Base-by-base conservation (phyloP, 2,113 vertebrate species). In the Willisornis vidua region DNA sequence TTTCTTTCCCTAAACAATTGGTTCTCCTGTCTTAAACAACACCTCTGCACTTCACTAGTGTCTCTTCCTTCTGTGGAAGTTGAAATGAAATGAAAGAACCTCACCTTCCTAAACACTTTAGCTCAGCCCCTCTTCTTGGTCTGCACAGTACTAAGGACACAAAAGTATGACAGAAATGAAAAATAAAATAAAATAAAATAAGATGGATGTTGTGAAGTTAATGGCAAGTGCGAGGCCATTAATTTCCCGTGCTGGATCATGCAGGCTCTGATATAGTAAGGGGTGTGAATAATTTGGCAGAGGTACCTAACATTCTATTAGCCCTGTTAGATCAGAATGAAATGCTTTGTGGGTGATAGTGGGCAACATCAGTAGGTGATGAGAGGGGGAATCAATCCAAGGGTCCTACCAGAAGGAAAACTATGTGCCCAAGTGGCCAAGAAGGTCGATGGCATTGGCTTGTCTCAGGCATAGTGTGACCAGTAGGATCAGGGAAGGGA, bases 281-380 rank as follows among this genome's bases (percentile, higher is more conserved):
- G 8, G 11, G 24, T 66, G 28, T 43, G 35, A 90, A 52, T 67
- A 67, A 77, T 45, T 71, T 28, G 18, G 14, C 4, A 10, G 28
- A 8, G 5, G 14, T 16, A 55, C 2, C 19, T 17, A 25, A 68
- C 2, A 59, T 25, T 23, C 9, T 31, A 8, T 62, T 52, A 66
- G 29, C 1, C 3, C 5, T 20, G 5, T 22, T 23, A 54, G 48
- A 55, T 11, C 6, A 48, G 33, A 73, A 85, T 41, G 25, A 14
- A 73, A 51, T 6, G 0, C 4, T 67, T 59, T 4, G 0, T 49
- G 51, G 20, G 4, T 29, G 3, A 3, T 33, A 19, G 25, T 52
- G 15, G 33, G 10, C 26, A 61, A 31, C 5, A 26, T 9, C 19
- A 46, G 7, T 12, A 2, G 1, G 33, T 54, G 35, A 93, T 58